Evolutionary conservation across 2,888 invertebrate species (phyloP), one percentile per base, ranked within the genome.

Genomic region (Drosophila eohydei): DNA sequence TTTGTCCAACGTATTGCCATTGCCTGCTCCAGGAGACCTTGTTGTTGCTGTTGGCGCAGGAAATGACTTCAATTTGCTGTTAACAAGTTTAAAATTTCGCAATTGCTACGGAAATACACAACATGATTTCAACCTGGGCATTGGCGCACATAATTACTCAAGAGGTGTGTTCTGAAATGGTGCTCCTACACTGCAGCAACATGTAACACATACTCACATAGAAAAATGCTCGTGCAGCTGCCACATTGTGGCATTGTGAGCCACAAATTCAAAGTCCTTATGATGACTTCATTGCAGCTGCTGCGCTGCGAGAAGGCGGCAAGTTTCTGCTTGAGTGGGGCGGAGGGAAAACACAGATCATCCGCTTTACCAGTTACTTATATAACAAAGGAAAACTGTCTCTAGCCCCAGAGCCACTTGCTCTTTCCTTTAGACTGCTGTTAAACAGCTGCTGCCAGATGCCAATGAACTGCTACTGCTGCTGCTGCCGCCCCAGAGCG

Each of bases 41-140:
- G 44, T 52, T 61, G 60, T 36, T 61, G 46, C 68, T 77, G 77
- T 72, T 89, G 82, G 74, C 78, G 70, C 88, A 78, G 87, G 87
- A 89, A 87, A 87, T 87, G 90, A 83, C 90, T 88, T 87, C 88
- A 89, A 89, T 87, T 86, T 89, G 90, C 86, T 89, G 89, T 89
- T 86, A 86, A 89, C 89, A 89, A 89, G 88, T 89, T 86, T 86
- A 89, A 89, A 89, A 82, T 86, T 82, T 82, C 83, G 88, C 79
- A 86, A 86, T 86, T 86, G 89, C 85, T 78, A 84, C 89, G 85
- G 88, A 85, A 85, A 89, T 85, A 89, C 88, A 78, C 88, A 85
- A 89, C 85, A 89, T 85, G 85, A 87, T 87, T 85, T 75, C 84
- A 70, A 76, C 78, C 86, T 75, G 69, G 75, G 84, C 85, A 83